phyloP scores from a whole-genome alignment of 2,888 invertebrate species.

The Oxycera nigricornis region DNA sequence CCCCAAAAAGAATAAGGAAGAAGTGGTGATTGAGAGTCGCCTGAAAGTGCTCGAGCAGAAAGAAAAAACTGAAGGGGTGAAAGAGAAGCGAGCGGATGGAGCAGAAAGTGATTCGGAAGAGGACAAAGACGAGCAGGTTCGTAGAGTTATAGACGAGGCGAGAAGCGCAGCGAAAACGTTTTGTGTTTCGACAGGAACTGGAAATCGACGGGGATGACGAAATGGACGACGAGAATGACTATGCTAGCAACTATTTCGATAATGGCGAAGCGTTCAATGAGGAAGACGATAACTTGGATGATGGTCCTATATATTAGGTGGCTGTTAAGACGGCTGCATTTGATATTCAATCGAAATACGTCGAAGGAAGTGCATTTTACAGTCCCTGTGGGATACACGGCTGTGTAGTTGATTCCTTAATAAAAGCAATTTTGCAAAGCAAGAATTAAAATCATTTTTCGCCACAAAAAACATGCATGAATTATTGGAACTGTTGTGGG shows the following conservation, averaged over 20 bases:
- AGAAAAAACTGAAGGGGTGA: slow-evolving; percentile 64
- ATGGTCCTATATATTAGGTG: slow-evolving; percentile 80
- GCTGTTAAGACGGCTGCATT: no score
- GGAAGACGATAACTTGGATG: slow-evolving; percentile 85
- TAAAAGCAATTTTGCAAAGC: no score
- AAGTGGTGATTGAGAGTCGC: slow-evolving; percentile 58
- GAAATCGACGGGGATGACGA: slow-evolving; percentile 70
- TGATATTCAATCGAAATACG: no score
- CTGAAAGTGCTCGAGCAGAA: slow-evolving; percentile 74
- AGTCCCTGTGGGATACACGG: no score
- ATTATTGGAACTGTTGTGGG: no score
- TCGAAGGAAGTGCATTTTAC: no score
- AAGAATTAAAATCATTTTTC: no score
- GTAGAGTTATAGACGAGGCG: no score
- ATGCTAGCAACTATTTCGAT: slow-evolving; percentile 86
- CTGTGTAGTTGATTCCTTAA: no score
- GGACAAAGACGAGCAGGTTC: slow-evolving; percentile 54
- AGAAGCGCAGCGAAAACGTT: no score
- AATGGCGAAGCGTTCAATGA: slow-evolving; percentile 88
- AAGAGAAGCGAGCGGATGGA: slow-evolving; percentile 68
- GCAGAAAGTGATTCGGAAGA: slow-evolving; percentile 69
- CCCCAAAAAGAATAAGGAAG: slow-evolving; percentile 50
- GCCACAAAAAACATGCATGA: no score
- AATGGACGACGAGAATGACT: slow-evolving; percentile 88
- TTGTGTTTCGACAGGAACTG: slow-evolving; percentile 40